Base-by-base conservation (phyloP, 2,888 invertebrate species). In the Leptopilina drosophilae region DNA sequence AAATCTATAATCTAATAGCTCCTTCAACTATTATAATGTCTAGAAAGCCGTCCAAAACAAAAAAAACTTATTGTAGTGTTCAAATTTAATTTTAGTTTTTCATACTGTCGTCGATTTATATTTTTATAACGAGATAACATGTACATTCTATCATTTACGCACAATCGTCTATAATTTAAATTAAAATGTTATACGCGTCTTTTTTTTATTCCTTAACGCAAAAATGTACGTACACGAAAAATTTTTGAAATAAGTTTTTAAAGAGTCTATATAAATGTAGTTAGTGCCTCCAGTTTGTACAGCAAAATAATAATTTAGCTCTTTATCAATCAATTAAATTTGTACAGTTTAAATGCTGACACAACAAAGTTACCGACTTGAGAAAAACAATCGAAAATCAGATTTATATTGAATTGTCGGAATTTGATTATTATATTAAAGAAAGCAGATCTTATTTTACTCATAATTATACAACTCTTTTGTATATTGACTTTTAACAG, bases 1-100 rank as follows among this genome's bases (percentile, higher is more conserved):
- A 64, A 5, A 33, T 73, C 33, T 73, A 56, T 40, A 53, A n/a
- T 73, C 15, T 56, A 8, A 73, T 11, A 73, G 73, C 73, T 73
- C 33, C 56, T 73, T 73, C 53, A 26, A 59, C 15, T 56, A 33
- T 33, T 2, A 33, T 69, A 56, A 81, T 69, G 64, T 53, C 78
- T 79, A 79, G 77, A 81, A 84, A 82, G 83, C 86, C 87, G 87
- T 87, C 87, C 87, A 86, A 78, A 80, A 80, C 81, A 77, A 84
- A 83, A 14, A 49, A 33, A 33, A 33, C 33, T 53, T 8, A 53
- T 33, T 53, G 14, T 14, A 49, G 33, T 49, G 53, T 69, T 26
- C 49, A 69, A 53, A n/a, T 26, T 12, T 53, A 53, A 53, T 73
- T 59, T 33, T 56, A 62, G 62, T 73, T n/a, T 53, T 40, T 73